These are phyloP conservation scores for Lepidocyrtinus sp. DNA, from an alignment of 2,888 invertebrate genomes.

Conservation along the genomic window DNA sequence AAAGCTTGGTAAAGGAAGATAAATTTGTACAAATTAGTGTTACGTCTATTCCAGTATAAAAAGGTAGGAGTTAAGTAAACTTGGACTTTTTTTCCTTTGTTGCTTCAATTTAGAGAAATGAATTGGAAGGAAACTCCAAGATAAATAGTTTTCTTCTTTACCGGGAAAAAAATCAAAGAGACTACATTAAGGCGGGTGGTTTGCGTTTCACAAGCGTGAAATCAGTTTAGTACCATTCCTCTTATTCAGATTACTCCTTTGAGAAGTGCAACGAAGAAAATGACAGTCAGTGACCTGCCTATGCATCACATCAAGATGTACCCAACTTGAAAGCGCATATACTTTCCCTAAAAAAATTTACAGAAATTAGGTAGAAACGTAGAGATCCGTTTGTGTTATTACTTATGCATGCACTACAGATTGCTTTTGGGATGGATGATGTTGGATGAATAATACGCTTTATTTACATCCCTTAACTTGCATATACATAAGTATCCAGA, in stretches of 20 bases:
- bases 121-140: slow-evolving; percentile 24
- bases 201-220: slow-evolving; percentile 44
- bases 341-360: background rate
- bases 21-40: slow-evolving; percentile 44
- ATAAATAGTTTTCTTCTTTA: slow-evolving; percentile 19
- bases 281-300: slow-evolving; percentile 44
- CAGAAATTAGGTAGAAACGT: background rate
- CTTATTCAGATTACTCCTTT: background rate
- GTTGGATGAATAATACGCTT: slow-evolving; percentile 38
- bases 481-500: no score
- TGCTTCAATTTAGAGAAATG: slow-evolving; percentile 23
- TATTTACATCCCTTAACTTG: slow-evolving; percentile 19
- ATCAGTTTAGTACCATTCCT: slow-evolving; percentile 28
- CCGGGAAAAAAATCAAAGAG: no score
- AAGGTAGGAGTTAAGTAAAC: slow-evolving; percentile 23
- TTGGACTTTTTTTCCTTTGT: slow-evolving; percentile 40
- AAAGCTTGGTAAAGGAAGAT: slow-evolving; percentile 1
- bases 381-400: slow-evolving; percentile 30
- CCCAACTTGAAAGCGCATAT: slow-evolving; percentile 32
- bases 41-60: no score
- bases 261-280: slow-evolving; percentile 20
- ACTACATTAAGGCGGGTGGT: slow-evolving; percentile 26
- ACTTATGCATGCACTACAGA: slow-evolving; percentile 52
- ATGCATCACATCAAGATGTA: slow-evolving; percentile 24
- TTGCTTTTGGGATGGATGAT: no score